A percentile compares a stretch with the other conserved stretches of the same genome.
Evolutionary conservation across 2,113 vertebrate species (phyloP).

Genomic region (Antechinus flavipes): DNA sequence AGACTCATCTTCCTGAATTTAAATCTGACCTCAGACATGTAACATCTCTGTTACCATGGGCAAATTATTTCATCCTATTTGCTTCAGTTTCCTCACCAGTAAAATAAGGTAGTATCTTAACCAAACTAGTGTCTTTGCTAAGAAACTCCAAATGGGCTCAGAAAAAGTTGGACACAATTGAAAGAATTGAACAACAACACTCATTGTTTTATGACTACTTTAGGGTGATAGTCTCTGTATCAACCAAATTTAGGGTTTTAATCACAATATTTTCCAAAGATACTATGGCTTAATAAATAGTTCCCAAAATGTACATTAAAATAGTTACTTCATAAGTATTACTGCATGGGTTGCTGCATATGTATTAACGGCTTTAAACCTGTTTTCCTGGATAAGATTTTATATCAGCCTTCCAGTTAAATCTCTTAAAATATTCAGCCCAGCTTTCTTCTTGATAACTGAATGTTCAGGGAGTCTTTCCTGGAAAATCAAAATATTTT

Average conservation of each 20-base stretch:
- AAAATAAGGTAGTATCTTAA: background rate
- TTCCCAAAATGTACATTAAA: background rate
- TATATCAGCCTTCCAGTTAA: background rate
- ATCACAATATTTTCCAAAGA: background rate
- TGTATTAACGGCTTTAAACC: background rate
- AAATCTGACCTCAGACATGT: too few species aligned
- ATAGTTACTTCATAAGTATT: background rate
- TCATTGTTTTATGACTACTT: background rate
- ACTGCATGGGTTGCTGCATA: background rate
- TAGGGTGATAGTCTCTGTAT: background rate
- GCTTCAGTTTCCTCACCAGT: too few species aligned
- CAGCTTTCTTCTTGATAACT: background rate
- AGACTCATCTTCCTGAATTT: background rate
- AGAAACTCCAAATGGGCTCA: background rate
- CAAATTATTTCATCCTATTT: background rate
- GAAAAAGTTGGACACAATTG: background rate
- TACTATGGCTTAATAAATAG: background rate
- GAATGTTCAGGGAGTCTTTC: background rate
- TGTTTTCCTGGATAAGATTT: background rate
- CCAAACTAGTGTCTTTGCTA: background rate
- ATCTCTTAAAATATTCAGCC: background rate
- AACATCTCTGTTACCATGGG: background rate
- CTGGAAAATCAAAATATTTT: background rate
- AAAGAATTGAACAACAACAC: background rate
- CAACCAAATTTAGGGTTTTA: background rate